These are phyloP conservation scores for Caenorhabditis sp. DNA, from an alignment of 2,888 invertebrate species.

Conservation along the genomic window DNA sequence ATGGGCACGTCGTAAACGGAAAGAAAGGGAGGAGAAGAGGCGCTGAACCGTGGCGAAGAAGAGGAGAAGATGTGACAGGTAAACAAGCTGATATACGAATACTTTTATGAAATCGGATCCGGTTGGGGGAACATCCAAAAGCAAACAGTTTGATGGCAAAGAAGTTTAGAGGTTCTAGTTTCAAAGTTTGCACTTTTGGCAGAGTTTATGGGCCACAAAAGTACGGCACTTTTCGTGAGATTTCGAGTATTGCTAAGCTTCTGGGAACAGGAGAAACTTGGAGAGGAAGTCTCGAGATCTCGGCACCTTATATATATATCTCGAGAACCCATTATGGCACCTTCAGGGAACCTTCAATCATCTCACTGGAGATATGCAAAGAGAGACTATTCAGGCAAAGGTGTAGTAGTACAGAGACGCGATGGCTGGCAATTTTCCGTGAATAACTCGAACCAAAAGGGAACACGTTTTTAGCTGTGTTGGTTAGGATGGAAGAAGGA, in stretches of 20 bases:
- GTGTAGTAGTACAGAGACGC: conserved; percentile 6
- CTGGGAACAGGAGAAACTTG: too few relatives aligned
- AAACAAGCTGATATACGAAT: conserved; percentile 36
- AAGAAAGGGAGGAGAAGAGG: too few relatives aligned
- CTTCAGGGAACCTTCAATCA: neutral
- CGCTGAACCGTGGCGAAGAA: conserved; percentile 50
- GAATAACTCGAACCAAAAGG: conserved; percentile 25
- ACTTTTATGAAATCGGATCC: conserved; percentile 52
- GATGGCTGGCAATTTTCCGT: conserved; percentile 41
- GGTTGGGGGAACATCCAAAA: conserved; percentile 18
- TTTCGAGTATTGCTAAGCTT: too few relatives aligned
- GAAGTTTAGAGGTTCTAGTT: conserved; percentile 9
- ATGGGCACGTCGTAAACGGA: conserved; percentile 47
- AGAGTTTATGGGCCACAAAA: conserved; percentile 31
- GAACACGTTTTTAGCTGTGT: conserved; percentile 35
- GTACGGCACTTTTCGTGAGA: too few relatives aligned
- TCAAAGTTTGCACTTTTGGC: conserved; percentile 27
- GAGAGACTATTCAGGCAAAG: neutral
- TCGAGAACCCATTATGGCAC: neutral
- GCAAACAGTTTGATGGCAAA: conserved; percentile 20
- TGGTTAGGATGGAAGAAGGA: too few relatives aligned
- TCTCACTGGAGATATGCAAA: neutral
- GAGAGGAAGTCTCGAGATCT: neutral
- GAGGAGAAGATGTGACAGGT: conserved; percentile 34
- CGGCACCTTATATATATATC: neutral